Base-by-base conservation (phyloP, 2,113 vertebrate genomes). In the Ptychochromis oligacanthus region DNA sequence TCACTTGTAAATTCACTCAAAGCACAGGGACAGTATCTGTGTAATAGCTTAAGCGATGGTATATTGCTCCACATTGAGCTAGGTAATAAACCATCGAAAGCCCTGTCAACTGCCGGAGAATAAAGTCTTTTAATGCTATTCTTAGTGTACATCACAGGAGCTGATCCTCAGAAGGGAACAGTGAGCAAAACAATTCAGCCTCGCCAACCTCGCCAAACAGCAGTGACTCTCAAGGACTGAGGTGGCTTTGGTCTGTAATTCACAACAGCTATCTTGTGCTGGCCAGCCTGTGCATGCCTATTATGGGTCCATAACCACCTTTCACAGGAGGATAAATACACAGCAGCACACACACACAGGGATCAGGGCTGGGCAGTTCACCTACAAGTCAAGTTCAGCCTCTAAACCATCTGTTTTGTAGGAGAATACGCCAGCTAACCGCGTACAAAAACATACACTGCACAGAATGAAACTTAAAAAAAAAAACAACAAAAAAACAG, bases 211-310 rank as follows among this genome's bases (percentile, higher is more conserved):
- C 57, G 34, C 40, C 77, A 88, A 83, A 88, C 86, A 87, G 89
- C 85, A 82, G 78, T 12, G 49, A 84, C 89, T 92, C 88, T 87
- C 82, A 82, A 90, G 80, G 86, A 88, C 89, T 75, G 88, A 92
- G 89, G 85, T 87, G 81, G 88, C 87, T 81, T 89, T 60, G 83
- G 80, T 83, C 93, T 95, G 88, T 94, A 95, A 95, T 95, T 95
- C 88, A 84, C 80, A 84, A 70, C 72, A 79, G 86, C 89, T 89
- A 92, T 93, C 89, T 91, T 83, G 81, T 70, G 83, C 87, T 84
- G 88, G 86, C 92, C 81, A 86, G 87, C 52, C 84, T 6, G 14
- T 87, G 89, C 85, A 84, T 86, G 90, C 79, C 87, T 88, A 93
- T 95, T 94, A 94, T 90, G 59, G 90, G 75, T 86, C 81, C 81